These are phyloP conservation scores for Calosoma granatense DNA, from an alignment of 1,140 invertebrate genomes.

Conservation along the genomic window DNA sequence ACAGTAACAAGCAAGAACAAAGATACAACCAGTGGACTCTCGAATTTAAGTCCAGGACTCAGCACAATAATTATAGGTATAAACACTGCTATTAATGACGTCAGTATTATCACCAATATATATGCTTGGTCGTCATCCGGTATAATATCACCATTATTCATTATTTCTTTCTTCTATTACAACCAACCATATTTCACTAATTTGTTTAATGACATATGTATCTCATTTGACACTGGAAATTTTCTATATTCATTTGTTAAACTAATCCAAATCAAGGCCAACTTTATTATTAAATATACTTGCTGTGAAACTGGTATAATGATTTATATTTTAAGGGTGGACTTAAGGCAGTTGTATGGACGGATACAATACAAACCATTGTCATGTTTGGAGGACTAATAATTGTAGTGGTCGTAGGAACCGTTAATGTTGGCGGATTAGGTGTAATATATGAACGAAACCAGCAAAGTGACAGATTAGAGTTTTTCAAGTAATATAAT, in stretches of 20 bases:
- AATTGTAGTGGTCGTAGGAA: conserved; percentile 55
- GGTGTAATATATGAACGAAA: conserved; percentile 49
- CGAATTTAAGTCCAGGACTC: conserved; percentile 15
- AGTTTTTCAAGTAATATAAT: conserved; percentile 58
- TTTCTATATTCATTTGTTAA: background rate
- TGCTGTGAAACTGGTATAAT: background rate
- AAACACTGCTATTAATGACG: conserved; percentile 18
- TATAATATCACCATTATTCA: background rate
- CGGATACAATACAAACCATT: conserved; percentile 70
- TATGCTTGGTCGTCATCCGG: conserved; percentile 17
- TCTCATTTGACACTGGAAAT: too few relatives aligned
- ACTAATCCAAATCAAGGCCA: too few relatives aligned
- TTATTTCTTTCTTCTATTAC: too few relatives aligned
- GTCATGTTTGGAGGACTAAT: conserved; percentile 66
- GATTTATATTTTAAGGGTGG: conserved; percentile 52
- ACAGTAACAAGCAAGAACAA: conserved; percentile 15
- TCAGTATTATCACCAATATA: conserved; percentile 17
- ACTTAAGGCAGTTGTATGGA: conserved; percentile 80
- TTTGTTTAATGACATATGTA: too few relatives aligned
- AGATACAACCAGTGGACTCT: conserved; percentile 15
- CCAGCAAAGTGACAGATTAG: conserved; percentile 41
- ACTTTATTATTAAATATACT: too few relatives aligned
- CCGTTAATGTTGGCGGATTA: conserved; percentile 52
- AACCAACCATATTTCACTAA: too few relatives aligned
- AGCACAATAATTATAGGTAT: conserved; percentile 19